phyloP scores from a whole-genome alignment of 2,888 invertebrate species.

The Alviniconcha strummeri region DNA sequence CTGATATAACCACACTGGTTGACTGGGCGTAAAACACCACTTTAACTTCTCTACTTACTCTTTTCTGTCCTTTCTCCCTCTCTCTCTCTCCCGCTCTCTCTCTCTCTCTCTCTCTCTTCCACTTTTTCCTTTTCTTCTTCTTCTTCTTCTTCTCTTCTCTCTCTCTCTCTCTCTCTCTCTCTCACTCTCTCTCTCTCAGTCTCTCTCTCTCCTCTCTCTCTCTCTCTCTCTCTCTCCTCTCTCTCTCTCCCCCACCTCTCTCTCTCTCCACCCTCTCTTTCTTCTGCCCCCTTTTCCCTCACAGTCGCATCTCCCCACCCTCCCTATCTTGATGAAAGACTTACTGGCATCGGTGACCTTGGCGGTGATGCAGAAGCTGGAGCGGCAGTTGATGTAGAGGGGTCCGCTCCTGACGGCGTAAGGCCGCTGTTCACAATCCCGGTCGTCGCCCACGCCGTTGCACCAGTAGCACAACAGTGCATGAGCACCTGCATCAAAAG shows the following conservation, averaged over 20 bases:
- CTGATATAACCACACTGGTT: too few species aligned
- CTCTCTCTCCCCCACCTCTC: too few species aligned
- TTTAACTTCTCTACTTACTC: too few species aligned
- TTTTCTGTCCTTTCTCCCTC: background rate
- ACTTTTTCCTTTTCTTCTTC: background rate
- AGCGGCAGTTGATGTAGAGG: constrained; percentile 41
- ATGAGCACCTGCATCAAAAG: constrained; percentile 24
- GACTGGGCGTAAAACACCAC: too few species aligned
- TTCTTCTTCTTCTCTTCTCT: background rate
- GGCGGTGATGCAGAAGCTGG: constrained; percentile 43
- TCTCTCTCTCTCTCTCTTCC: background rate
- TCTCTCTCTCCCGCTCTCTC: background rate
- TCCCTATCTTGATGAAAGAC: background rate
- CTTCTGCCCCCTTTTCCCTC: too few species aligned
- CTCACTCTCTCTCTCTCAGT: too few species aligned
- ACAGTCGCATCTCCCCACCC: too few species aligned
- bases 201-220: too few species aligned
- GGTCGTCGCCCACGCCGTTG: constrained; percentile 47
- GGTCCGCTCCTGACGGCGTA: constrained; percentile 39
- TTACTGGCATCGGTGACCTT: constrained; percentile 48
- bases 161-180: too few species aligned
- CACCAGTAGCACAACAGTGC: constrained; percentile 47
- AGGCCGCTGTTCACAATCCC: constrained; percentile 45
- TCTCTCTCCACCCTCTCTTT: too few species aligned
- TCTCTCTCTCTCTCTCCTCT: background rate